A percentile compares a stretch with the other conserved stretches of the same genome.
Evolutionary conservation across 2,113 vertebrate genomes (phyloP).

Genomic region (Natator depressus): DNA sequence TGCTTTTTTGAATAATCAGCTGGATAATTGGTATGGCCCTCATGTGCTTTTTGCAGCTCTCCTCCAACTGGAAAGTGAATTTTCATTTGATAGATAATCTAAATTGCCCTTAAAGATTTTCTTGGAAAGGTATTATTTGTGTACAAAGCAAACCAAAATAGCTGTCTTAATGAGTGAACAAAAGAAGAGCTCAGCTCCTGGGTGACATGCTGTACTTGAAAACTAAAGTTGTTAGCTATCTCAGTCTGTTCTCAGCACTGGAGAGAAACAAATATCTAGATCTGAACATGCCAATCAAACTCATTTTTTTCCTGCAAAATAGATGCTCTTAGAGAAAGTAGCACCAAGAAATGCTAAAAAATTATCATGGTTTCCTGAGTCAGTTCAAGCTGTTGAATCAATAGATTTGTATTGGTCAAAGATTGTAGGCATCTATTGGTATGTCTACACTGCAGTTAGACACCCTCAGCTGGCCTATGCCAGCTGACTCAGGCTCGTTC

Average conservation of each 20-base stretch:
- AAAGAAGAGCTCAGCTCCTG: background rate
- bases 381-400: background rate
- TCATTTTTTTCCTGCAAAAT: background rate
- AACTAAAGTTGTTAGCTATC: background rate
- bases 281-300: background rate
- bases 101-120: background rate
- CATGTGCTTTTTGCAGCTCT: background rate
- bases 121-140: background rate
- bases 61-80: background rate
- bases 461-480: background rate
- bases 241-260: background rate
- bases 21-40: background rate
- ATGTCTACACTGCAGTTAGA: background rate
- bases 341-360: background rate
- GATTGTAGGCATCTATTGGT: background rate
- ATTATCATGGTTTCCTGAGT: background rate
- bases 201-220: background rate
- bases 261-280: background rate
- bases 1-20: conserved; percentile 8
- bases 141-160: background rate
- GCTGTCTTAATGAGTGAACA: accelerated
- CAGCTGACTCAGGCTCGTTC: background rate
- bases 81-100: conserved; percentile 8
- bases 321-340: background rate
- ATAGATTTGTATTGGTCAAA: background rate